Evolutionary conservation across 2,888 invertebrate species (phyloP), one percentile per base, ranked within the genome.

Genomic region (Pantelozetes paolii): DNA sequence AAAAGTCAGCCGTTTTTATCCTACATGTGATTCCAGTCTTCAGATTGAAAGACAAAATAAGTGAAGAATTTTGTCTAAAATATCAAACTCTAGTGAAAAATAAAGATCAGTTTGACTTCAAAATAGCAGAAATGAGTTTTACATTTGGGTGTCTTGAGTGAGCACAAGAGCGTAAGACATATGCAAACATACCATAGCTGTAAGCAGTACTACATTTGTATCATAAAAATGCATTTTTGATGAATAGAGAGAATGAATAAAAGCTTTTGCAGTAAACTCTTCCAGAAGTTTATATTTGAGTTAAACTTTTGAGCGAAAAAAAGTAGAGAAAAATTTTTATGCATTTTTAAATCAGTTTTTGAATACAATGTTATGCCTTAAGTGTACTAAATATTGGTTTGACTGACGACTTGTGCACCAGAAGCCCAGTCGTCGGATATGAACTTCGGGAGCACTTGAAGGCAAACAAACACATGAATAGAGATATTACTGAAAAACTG

Each of bases 161-260:
- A 26, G 62, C 62, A 62, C 9, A 62, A 62, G 30, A 28, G 30
- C 62, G 32, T 62, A 62, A 62, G 32, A 62, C 62, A 62, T 62
- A 62, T 62, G 62, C 62, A 62, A 62, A 62, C 50, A 50, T 6
- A 54, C 9, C 20, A 30, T 36, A 2, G 32, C 62, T 62, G 18
- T 36, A 62, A 62, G 62, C 36, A 62, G 30, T 62, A n/a, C 62
- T 59, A 62, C 1, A 62, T 54, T 54, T 54, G 23, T 54, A 23
- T 9, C 26, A 9, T 18, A 62, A 62, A 62, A 62, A 62, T 36
- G 62, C 30, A 13, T 62, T 62, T 62, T 62, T 62, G 62, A 62
- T 62, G 62, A 62, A 62, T 62, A 62, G 62, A 28, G 62, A 6
- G 26, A 54, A 50, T 50, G n/a, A 59, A 54, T 54, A 54, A 62